These are phyloP conservation scores for Chromis chromis DNA, from an alignment of 2,797 vertebrate genomes.

Conservation along the genomic window DNA sequence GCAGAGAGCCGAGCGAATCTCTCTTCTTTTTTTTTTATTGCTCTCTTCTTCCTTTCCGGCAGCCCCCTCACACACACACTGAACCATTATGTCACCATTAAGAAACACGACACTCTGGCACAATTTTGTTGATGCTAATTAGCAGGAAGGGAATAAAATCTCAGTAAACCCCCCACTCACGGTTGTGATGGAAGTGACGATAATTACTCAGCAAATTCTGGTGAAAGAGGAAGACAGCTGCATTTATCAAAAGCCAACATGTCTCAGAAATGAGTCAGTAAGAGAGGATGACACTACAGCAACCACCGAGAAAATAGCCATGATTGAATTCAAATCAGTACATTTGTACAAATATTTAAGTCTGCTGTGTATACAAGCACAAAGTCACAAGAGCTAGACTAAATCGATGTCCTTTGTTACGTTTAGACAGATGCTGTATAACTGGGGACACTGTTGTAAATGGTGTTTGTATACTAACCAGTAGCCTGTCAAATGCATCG, in stretches of 20 bases:
- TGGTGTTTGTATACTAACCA: constrained; percentile 75
- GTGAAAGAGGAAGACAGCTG: constrained; percentile 25
- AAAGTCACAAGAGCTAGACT: constrained; percentile 72
- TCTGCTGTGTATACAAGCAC: constrained; percentile 77
- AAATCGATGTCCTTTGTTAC: constrained; percentile 70
- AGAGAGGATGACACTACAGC: not conserved
- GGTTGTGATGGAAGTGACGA: constrained; percentile 8
- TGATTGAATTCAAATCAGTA: constrained; percentile 17
- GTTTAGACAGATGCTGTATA: constrained; percentile 67
- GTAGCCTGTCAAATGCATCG: constrained; percentile 79
- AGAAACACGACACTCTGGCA: constrained; percentile 25
- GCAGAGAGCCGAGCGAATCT: constrained; percentile 12
- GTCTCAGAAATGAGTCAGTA: constrained; percentile 6
- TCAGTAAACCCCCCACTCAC: constrained; percentile 1
- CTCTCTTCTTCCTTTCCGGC: constrained; percentile 12
- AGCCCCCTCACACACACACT: not conserved
- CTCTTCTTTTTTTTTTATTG: not conserved
- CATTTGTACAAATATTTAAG: constrained; percentile 72
- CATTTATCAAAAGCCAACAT: constrained; percentile 32
- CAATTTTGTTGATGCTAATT: constrained; percentile 38
- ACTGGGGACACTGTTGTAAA: constrained; percentile 71
- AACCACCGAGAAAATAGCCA: constrained; percentile 15
- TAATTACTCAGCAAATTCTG: constrained; percentile 33
- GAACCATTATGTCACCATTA: constrained; percentile 18
- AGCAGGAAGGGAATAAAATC: constrained; percentile 38